Base-by-base conservation (phyloP, 2,888 invertebrate species). In the Philonicus albiceps region DNA sequence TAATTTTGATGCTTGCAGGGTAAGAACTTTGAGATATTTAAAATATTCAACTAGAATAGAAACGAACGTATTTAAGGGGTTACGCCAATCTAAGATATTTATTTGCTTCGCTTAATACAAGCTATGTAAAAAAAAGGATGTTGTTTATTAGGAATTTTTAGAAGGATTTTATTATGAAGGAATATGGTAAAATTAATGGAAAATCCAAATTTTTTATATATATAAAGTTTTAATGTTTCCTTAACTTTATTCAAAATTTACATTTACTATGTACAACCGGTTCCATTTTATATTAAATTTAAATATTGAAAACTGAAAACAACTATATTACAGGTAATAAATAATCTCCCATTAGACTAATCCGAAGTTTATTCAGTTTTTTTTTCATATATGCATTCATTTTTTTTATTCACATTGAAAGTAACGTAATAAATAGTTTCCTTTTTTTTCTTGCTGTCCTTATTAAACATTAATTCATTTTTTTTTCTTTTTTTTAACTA, bases 201-300 rank as follows among this genome's bases (percentile, higher is more conserved):
- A 27, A 64, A 27, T 1, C 1, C 19, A 7, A 64, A 19, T 64
- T 49, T 64, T 49, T 34, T 72, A 37, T 83, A 37, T 83, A 64
- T 83, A 72, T 83, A 84, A 81, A 55, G 27, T 81, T 73, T 73
- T 84, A 40, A 84, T 72, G 13, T 86, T 86, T 87, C 43, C 80
- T 73, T 85, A 87, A 86, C 86, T 87, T 87, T 86, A 86, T 80
- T 86, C 64, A 86, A 87, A 87, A 76, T 87, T 86, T 89, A 88
- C 89, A 89, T 88, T 88, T 88, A 89, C 87, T 89, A 89, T 88
- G 88, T 88, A 88, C 89, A 89, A 88, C 89, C 89, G 86, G 19
- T 64, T 64, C 86, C 88, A 75, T 85, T 86, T 75, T 81, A 87
- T 86, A 81, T 49, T 86, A 78, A 78, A 80, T 64, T 64, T 80